These are phyloP conservation scores for Sebastes miniatus DNA, from an alignment of 2,797 vertebrate species.

Conservation along the genomic window DNA sequence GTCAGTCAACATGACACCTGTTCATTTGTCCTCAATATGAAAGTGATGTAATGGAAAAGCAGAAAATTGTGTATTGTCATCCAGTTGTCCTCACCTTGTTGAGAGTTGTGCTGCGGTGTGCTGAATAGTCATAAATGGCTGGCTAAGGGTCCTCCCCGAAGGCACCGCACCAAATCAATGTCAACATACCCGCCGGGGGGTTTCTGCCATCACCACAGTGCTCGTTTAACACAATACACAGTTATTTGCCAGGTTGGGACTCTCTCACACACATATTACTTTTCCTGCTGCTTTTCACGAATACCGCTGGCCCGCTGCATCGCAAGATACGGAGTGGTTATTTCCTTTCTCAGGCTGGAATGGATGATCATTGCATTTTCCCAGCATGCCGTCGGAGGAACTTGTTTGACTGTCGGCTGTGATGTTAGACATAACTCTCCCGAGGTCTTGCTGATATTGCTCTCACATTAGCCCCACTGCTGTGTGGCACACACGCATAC, in stretches of 20 bases:
- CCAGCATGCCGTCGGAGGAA: conserved; percentile 26
- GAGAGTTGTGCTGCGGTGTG: conserved; percentile 21
- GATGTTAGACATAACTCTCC: conserved; percentile 14
- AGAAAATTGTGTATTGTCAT: conserved; percentile 6
- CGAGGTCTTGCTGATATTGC: conserved; percentile 22
- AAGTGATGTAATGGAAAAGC: conserved; percentile 21
- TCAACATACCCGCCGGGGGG: conserved; percentile 42
- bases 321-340: background rate
- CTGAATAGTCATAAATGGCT: conserved; percentile 54
- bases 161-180: conserved; percentile 64
- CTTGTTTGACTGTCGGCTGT: conserved; percentile 26
- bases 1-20: conserved; percentile 8
- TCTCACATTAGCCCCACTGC: conserved; percentile 9
- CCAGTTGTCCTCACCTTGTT: conserved; percentile 15
- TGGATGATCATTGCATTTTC: conserved; percentile 42
- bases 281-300: conserved; percentile 50
- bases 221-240: conserved; percentile 52
- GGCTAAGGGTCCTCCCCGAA: conserved; percentile 48
- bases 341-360: conserved; percentile 34
- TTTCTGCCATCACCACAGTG: conserved; percentile 10
- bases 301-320: conserved; percentile 18
- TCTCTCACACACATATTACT: conserved; percentile 42
- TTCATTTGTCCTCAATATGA: background rate
- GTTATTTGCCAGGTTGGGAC: conserved; percentile 51
- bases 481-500: background rate